These are phyloP conservation scores for Lycodopsis pacificus DNA, from an alignment of 2,797 vertebrate species.

Conservation along the genomic window DNA sequence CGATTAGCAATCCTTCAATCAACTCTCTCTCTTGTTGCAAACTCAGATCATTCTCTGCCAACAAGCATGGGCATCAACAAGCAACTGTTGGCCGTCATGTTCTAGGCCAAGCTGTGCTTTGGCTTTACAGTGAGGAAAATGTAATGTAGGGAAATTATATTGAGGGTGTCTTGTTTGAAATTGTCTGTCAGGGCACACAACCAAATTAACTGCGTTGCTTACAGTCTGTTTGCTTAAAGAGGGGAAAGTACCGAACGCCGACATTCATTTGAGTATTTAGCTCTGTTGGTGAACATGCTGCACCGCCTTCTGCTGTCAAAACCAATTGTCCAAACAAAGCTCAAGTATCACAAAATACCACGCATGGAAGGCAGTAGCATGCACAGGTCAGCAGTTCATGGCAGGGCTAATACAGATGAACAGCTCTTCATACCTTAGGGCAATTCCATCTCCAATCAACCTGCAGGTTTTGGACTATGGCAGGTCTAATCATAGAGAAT, in stretches of 20 bases:
- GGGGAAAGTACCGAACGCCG: background rate
- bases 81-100: slow-evolving; percentile 62
- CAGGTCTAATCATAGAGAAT: background rate
- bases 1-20: slow-evolving; percentile 80
- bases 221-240: slow-evolving; percentile 36
- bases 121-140: slow-evolving; percentile 33
- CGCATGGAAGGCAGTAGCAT: too few species aligned
- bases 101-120: slow-evolving; percentile 58
- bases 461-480: too few species aligned
- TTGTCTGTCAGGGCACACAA: slow-evolving; percentile 24
- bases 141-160: slow-evolving; percentile 38
- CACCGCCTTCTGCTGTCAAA: slow-evolving; percentile 18
- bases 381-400: background rate
- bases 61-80: slow-evolving; percentile 68
- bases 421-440: too few species aligned
- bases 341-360: background rate
- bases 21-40: slow-evolving; percentile 56
- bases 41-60: slow-evolving; percentile 70
- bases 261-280: slow-evolving; percentile 1
- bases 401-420: background rate
- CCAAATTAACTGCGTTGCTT: slow-evolving; percentile 27
- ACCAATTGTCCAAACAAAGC: background rate
- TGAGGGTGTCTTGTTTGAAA: slow-evolving; percentile 37
- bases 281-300: slow-evolving; percentile 5
- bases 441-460: too few species aligned